These are phyloP conservation scores for Passer domesticus DNA, from an alignment of 2,113 vertebrate genomes.

Conservation along the genomic window DNA sequence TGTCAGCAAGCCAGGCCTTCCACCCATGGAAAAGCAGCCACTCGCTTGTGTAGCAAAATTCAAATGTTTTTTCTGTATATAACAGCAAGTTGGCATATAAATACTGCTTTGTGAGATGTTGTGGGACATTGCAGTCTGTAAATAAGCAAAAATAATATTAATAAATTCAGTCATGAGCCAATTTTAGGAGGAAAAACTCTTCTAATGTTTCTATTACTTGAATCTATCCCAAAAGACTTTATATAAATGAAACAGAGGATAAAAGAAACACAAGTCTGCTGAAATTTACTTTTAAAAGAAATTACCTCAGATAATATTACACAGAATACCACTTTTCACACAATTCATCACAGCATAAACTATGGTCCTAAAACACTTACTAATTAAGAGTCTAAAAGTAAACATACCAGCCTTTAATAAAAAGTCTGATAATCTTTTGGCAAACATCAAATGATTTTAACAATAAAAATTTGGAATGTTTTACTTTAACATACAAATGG, in stretches of 20 bases:
- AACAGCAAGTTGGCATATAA: constrained; percentile 40
- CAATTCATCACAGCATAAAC: background rate
- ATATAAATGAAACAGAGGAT: background rate
- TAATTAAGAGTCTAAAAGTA: background rate
- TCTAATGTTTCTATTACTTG: constrained; percentile 7
- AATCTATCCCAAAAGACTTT: background rate
- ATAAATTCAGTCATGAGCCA: background rate
- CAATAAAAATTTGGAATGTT: background rate
- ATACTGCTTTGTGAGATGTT: constrained; percentile 11
- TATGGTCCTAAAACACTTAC: background rate
- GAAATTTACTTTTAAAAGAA: background rate
- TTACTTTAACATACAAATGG: background rate
- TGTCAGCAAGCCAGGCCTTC: constrained; percentile 16
- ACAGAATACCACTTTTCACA: background rate
- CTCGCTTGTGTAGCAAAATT: background rate
- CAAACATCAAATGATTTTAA: background rate
- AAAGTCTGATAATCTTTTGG: background rate
- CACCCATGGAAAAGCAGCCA: constrained; percentile 51
- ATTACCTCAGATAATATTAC: background rate
- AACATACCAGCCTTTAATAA: background rate
- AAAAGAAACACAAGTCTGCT: constrained; percentile 5
- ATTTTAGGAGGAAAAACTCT: background rate
- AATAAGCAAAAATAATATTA: constrained; percentile 41
- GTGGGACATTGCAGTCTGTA: background rate
- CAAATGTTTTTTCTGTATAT: constrained; percentile 25